Evolutionary conservation across 2,888 invertebrate genomes (phyloP), one percentile per base, ranked within the genome.

Genomic region (Andrena hattorfiana): DNA sequence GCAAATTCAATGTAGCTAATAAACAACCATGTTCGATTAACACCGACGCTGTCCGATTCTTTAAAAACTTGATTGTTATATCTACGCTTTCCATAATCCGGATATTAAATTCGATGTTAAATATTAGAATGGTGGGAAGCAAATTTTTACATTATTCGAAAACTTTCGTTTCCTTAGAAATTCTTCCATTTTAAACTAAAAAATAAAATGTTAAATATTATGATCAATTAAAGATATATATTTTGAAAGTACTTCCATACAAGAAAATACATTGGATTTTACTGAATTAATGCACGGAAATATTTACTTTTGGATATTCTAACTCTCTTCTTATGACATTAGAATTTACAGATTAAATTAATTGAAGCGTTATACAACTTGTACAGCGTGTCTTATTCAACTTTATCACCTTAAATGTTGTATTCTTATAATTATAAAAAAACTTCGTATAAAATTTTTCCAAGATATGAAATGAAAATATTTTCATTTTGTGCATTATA

Each of bases 11-110:
- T 67, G 42, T 32, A 63, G 32, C 68, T 63, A 81, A 72, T 67
- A 81, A 81, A 79, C 51, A 73, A 35, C 56, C 23, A 54, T 56
- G 62, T 73, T 68, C 63, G 8, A 68, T 80, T 78, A 62, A 48
- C 54, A 79, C 13, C 10, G 13, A 73, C 8, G 16, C 62, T 80
- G 66, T 63, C 59, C 28, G 23, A 68, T 80, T 73, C 66, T 68
- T 67, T 73, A 8, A 30, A 30, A 63, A 63, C 49, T 56, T 62
- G 6, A 79, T 1, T 60, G 69, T 69, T 26, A 28, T 42, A 35
- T 51, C 13, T 51, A 74, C 73, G 81, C 73, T 81, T 80, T 81
- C 73, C 80, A 63, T 8, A 30, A 81, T 79, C 1, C 63, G 63
- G 79, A 79, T 42, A 20, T 26, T 20, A 26, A n/a, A 42, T 16